These are phyloP conservation scores for Merluccius polli DNA, from an alignment of 2,797 vertebrate species.

Conservation along the genomic window DNA sequence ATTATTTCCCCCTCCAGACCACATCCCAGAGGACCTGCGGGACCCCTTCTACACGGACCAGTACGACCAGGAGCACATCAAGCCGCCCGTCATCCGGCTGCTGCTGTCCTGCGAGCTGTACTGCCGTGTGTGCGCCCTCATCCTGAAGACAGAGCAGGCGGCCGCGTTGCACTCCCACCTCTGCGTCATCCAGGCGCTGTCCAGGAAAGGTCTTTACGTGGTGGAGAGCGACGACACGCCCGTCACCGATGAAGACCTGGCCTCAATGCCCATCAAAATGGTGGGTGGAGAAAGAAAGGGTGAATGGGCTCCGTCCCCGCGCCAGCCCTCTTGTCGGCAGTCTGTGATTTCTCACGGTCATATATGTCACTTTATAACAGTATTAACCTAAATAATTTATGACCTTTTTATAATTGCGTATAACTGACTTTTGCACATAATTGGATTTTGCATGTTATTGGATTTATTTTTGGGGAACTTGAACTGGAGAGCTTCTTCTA, in stretches of 20 bases:
- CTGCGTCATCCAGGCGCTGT: conserved; percentile 89
- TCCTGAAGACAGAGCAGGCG: conserved; percentile 93
- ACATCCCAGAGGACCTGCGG: conserved; percentile 92
- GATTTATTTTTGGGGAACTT: too few species aligned
- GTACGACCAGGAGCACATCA: conserved; percentile 98
- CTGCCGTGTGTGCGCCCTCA: conserved; percentile 92
- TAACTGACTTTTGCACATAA: too few species aligned
- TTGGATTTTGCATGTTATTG: too few species aligned
- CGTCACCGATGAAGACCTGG: conserved; percentile 86
- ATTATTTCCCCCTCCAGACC: conserved; percentile 76
- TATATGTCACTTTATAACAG: too few species aligned
- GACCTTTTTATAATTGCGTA: too few species aligned
- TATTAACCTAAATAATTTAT: too few species aligned
- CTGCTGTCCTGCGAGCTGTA: conserved; percentile 94
- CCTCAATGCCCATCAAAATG: conserved; percentile 91
- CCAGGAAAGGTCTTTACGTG: conserved; percentile 96
- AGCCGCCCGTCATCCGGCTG: conserved; percentile 89
- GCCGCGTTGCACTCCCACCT: conserved; percentile 89
- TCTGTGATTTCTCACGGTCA: too few species aligned
- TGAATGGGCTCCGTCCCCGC: too few species aligned
- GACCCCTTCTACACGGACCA: conserved; percentile 97
- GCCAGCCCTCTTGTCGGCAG: too few species aligned
- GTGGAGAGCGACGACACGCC: conserved; percentile 92
- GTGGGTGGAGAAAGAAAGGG: conserved; percentile 62
- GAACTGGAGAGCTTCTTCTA: too few species aligned